These are phyloP conservation scores for Epizoanthus ramosus DNA, from an alignment of 92 coral and sea anemone genomes.

Conservation along the genomic window DNA sequence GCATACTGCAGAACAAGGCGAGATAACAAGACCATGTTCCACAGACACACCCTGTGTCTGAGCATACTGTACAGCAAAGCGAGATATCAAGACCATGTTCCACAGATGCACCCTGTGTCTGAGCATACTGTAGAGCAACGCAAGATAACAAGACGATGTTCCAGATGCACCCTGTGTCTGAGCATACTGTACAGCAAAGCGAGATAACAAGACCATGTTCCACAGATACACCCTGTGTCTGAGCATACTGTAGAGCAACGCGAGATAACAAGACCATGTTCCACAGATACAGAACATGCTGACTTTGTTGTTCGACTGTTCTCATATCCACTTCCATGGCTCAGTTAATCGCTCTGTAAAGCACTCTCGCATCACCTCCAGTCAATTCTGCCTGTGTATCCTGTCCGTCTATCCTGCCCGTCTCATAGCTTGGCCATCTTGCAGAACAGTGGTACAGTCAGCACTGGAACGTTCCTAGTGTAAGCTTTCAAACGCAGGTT, in stretches of 20 bases:
- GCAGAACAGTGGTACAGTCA: slow-evolving; percentile 82
- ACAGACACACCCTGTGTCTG: no score
- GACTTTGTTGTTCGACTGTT: background rate
- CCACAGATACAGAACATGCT: background rate
- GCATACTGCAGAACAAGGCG: background rate
- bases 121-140: background rate
- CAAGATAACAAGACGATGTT: background rate
- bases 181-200: no score
- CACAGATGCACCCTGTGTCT: background rate
- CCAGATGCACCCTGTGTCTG: no score
- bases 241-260: no score
- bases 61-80: no score
- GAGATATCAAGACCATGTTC: background rate
- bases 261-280: no score
- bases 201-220: no score
- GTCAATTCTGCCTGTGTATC: background rate
- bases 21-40: background rate
- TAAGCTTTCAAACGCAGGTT: slow-evolving; percentile 90
- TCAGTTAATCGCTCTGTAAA: background rate
- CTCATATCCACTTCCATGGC: background rate
- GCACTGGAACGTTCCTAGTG: slow-evolving; percentile 91
- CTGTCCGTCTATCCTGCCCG: background rate
- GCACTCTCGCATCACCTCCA: background rate
- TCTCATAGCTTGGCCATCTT: slow-evolving; percentile 73
- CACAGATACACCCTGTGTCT: no score